phyloP scores from a whole-genome alignment of 2,113 vertebrate species.

The Colaptes auratus region DNA sequence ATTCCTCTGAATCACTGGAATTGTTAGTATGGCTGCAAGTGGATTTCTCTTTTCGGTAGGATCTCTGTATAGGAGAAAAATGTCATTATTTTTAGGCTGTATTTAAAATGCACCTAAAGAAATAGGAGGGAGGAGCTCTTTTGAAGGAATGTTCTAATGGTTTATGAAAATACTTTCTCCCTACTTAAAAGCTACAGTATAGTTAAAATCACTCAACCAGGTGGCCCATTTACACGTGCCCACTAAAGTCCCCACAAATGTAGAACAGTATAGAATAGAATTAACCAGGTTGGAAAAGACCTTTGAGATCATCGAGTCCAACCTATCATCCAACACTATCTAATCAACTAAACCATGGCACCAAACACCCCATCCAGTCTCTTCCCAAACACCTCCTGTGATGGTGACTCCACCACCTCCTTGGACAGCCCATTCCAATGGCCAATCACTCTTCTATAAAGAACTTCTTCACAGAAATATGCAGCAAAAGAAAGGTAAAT shows the following conservation, averaged over 20 bases:
- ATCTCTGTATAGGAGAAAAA: neutral
- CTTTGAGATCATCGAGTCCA: too few species aligned
- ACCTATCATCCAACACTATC: too few species aligned
- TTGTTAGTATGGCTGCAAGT: neutral
- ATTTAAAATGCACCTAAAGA: neutral
- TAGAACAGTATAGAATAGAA: too few species aligned
- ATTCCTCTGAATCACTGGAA: neutral
- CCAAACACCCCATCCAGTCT: too few species aligned
- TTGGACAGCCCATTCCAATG: too few species aligned
- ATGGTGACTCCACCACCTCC: too few species aligned
- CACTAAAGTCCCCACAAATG: neutral
- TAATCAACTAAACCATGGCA: too few species aligned
- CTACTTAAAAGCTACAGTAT: neutral
- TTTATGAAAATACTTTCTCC: neutral
- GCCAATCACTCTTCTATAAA: too few species aligned
- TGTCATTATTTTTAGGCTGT: neutral
- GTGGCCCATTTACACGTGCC: accelerated
- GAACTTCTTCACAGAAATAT: neutral
- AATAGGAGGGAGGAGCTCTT: neutral
- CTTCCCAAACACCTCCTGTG: too few species aligned
- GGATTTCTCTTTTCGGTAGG: neutral
- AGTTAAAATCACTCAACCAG: neutral
- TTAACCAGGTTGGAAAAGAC: too few species aligned
- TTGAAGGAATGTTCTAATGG: neutral
- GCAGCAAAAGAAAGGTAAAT: neutral